Percentiles rank a stretch among this genome's conserved stretches.
Conservation (phyloP, 37 sponge, comb jelly and placozoan species). For the Cliona cf. orientalis region DNA sequence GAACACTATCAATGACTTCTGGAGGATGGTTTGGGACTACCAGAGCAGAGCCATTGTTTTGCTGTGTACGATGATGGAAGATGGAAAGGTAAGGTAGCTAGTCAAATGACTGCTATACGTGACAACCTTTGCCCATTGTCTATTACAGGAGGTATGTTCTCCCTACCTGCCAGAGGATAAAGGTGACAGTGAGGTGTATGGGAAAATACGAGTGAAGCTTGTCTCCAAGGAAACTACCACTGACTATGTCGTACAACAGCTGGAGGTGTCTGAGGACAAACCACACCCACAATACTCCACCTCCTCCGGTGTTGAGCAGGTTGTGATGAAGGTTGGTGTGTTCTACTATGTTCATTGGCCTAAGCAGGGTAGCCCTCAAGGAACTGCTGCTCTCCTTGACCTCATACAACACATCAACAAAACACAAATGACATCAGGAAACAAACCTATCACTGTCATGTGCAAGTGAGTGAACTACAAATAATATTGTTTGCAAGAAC, state of each 20-base stretch:
- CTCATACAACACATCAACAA: slow-evolving; percentile 44
- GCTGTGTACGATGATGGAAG: slow-evolving; percentile 34
- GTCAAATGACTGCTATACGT: too few relatives aligned
- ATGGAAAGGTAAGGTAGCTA: slow-evolving; percentile 20
- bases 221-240: not conserved
- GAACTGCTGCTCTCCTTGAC: slow-evolving; percentile 41
- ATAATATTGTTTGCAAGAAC: too few relatives aligned
- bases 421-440: slow-evolving; percentile 56
- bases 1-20: slow-evolving; percentile 74
- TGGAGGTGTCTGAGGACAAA: slow-evolving; percentile 40
- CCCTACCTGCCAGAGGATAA: slow-evolving; percentile 52
- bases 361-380: slow-evolving; percentile 21
- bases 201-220: slow-evolving; percentile 32
- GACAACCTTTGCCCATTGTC: too few relatives aligned
- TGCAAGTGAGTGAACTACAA: slow-evolving; percentile 74
- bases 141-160: slow-evolving; percentile 47
- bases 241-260: slow-evolving; percentile 36
- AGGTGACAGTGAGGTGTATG: slow-evolving; percentile 28
- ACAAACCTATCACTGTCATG: slow-evolving; percentile 64
- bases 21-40: slow-evolving; percentile 76
- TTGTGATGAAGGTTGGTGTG: too few relatives aligned
- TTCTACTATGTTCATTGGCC: slow-evolving; percentile 53
- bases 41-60: slow-evolving; percentile 39
- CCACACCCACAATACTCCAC: not conserved
- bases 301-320: too few relatives aligned